Evolutionary conservation across 2,888 invertebrate species (phyloP).

Genomic region (Aporophyla nigra): DNA sequence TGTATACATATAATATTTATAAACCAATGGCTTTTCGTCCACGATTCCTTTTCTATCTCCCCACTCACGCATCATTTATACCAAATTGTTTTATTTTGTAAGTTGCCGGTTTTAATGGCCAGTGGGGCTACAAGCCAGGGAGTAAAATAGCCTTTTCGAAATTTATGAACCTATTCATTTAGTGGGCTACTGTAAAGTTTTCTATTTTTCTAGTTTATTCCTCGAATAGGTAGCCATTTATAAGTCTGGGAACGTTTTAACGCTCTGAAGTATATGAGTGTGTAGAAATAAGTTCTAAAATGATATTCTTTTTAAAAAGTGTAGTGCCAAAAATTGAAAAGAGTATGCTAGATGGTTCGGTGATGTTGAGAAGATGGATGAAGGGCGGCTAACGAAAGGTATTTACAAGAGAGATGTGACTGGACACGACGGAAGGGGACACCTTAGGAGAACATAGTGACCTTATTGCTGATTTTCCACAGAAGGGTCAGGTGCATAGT

Average conservation of each 20-base stretch:
- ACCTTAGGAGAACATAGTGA: no score
- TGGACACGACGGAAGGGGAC: no score
- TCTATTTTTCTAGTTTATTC: constrained; percentile 57
- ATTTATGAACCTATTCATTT: constrained; percentile 64
- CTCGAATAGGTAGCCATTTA: constrained; percentile 44
- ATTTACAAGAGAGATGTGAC: no score
- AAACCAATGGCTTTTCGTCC: background rate
- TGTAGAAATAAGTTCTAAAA: constrained; percentile 4
- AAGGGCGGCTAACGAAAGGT: no score
- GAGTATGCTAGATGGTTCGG: no score
- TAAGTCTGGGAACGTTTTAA: constrained; percentile 33
- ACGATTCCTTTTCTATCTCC: constrained; percentile 3
- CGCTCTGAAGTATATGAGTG: constrained; percentile 1
- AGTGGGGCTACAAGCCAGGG: constrained; percentile 31
- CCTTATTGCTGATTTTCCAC: no score
- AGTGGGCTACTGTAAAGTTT: constrained; percentile 43
- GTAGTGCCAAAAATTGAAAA: no score
- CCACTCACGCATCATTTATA: constrained; percentile 33
- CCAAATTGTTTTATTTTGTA: constrained; percentile 60
- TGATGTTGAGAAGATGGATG: no score
- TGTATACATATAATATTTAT: background rate
- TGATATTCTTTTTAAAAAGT: background rate
- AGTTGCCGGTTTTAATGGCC: constrained; percentile 50
- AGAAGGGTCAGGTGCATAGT: no score
- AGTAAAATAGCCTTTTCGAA: constrained; percentile 46